These are phyloP conservation scores for Leptoteleia sp. DNA, from an alignment of 1,140 invertebrate genomes.

Conservation along the genomic window DNA sequence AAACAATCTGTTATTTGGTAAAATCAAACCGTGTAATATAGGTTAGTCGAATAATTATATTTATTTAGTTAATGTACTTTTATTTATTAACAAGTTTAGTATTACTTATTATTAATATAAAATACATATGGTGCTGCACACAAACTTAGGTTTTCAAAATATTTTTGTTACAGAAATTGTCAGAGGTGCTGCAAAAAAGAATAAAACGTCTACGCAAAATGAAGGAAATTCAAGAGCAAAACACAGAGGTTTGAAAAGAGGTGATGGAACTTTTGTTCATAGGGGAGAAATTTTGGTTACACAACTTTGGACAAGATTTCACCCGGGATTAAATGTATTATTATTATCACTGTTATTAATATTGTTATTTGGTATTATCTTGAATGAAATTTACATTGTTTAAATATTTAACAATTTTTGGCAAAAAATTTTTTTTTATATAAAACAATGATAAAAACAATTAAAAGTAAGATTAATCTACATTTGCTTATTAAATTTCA, in stretches of 20 bases:
- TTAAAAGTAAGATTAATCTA: too few relatives aligned
- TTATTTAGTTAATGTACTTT: not conserved
- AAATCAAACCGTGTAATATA: conserved; percentile 33
- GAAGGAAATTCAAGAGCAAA: conserved; percentile 85
- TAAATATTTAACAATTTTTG: not conserved
- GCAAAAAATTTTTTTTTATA: too few relatives aligned
- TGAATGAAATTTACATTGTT: too few relatives aligned
- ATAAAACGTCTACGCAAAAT: conserved; percentile 79
- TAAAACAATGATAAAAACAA: too few relatives aligned
- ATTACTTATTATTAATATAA: too few relatives aligned
- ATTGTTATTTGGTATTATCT: too few relatives aligned
- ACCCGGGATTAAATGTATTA: conserved; percentile 92
- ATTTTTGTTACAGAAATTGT: conserved; percentile 32
- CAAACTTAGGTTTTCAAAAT: not conserved
- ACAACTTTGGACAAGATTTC: conserved; percentile 86
- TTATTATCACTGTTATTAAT: too few relatives aligned
- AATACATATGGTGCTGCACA: too few relatives aligned
- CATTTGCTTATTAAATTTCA: too few relatives aligned
- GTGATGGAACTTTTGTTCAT: conserved; percentile 85
- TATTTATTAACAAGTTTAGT: not conserved
- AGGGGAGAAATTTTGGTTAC: conserved; percentile 86
- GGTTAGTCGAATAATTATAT: conserved; percentile 27
- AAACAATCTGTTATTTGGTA: conserved; percentile 16
- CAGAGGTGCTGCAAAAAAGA: conserved; percentile 41
- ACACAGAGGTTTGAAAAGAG: conserved; percentile 86